phyloP scores from a whole-genome alignment of 37 sponge, comb jelly and placozoan genomes.

The Halisarca cf. caerulea region DNA sequence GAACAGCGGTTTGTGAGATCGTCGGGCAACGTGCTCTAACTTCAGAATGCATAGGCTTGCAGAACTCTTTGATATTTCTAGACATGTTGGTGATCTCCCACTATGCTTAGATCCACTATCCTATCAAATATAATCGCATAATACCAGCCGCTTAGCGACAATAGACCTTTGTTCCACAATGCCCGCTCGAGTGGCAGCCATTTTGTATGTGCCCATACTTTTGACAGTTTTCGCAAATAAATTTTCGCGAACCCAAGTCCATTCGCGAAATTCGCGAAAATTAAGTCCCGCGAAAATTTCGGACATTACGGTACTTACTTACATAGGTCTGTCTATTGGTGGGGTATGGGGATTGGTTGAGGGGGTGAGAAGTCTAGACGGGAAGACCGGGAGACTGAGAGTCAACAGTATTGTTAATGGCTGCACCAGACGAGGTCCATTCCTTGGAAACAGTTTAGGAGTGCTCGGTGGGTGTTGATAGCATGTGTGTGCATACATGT shows the following conservation, averaged over 20 bases:
- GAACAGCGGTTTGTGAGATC: no score
- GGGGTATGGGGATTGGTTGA: conserved; percentile 69
- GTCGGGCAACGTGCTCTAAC: no score
- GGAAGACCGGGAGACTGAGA: conserved; percentile 31
- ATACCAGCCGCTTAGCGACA: no score
- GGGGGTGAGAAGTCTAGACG: conserved; percentile 51
- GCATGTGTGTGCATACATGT: conserved; percentile 3
- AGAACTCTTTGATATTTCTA: background rate
- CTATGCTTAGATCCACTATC: no score
- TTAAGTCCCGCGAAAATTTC: no score
- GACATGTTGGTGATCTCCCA: background rate
- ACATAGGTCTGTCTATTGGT: conserved; percentile 58
- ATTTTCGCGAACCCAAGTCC: no score
- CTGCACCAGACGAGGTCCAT: conserved; percentile 73
- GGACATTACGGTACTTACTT: no score
- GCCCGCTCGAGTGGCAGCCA: no score
- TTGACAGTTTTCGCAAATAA: background rate
- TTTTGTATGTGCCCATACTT: background rate
- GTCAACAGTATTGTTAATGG: conserved; percentile 63
- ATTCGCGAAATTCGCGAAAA: no score
- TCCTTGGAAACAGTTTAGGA: conserved; percentile 66
- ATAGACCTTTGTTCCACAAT: no score
- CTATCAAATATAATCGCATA: no score
- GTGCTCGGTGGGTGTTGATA: conserved; percentile 58
- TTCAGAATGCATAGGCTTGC: background rate